Evolutionary conservation across 2,888 invertebrate genomes (phyloP), one percentile per base, ranked within the genome.

Genomic region (Thereva unica): DNA sequence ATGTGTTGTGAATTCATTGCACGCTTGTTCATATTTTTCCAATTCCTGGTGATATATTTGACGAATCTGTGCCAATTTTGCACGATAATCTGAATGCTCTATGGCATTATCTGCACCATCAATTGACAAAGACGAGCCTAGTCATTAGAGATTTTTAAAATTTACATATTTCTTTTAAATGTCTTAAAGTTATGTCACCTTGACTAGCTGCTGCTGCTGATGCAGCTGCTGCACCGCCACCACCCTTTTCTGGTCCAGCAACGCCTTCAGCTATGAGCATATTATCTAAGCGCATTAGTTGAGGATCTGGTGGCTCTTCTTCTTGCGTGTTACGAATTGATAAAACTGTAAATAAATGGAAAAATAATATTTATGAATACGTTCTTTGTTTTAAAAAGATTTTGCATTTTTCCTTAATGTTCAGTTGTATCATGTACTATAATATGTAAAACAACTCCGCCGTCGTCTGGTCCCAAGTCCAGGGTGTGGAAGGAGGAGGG

Each of bases 11-110:
- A 99, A 99, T 85, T 99, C 98, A 82, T 95, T 96, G 85, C 99
- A 99, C n/a, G 98, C 98, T 87, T 98, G 97, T 84, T 99, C 97
- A 79, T 99, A 99, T 86, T 99, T 99, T 83, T 97, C 97, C 77
- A 99, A 83, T 83, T 99, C 99, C 83, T 97, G 95, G 82, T 98
- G 97, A 84, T 99, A 99, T 76, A 99, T 98, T 83, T 95, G 95
- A 70, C 99, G 87, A 80, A 99, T 99, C 84, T 99, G 98, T 9
- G 96, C 94, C 76, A 99, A 86, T 83, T 99, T 99, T 75, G 97
- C 97, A 76, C 98, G 89, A 85, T 99, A 99, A 83, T 99, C 99
- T 69, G 98, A 97, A 83, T 99, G 98, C 84, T 99, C 99, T 79
- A 97, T 97, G 75, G 96, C 95, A 83, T 95, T 95, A 82, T 96